Base-by-base conservation (phyloP, 35 echinoderm and acorn worm genomes). In the Diadema setosum region DNA sequence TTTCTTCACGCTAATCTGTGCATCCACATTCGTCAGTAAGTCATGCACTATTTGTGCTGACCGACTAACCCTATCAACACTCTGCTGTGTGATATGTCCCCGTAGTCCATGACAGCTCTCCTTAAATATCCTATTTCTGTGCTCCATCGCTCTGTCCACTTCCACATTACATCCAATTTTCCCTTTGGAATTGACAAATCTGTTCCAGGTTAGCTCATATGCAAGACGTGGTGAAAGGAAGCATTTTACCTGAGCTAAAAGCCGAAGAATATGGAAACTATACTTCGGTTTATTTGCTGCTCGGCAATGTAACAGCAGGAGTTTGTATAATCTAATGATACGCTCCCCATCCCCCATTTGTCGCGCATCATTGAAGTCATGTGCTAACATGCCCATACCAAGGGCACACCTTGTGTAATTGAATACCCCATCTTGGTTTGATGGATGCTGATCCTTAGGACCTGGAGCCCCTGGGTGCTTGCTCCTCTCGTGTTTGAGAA, bases 91-190 rank as follows among this genome's bases (percentile, higher is more conserved):
- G 4, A 93, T 63, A 27, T 82, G 74, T 2, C 92, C 87, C 9
- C 45, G 26, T 3, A 87, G 39, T 42, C 86, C 85, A 12, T 69
- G 43, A 39, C 57, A 74, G 0, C 89, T 59, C 27, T 64, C 46
- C 21, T 94, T 94, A 44, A 94, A 94, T 1, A 82, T 59, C 35
- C 61, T 63, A 25, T 94, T 94, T 16, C 84, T 39, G 46, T 93
- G 91, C 37, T 93, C 91, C 4, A 89, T 24, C 29, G 84, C 91
- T 39, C 75, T 39, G 39, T 90, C 87, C 2, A 81, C 46, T 30
- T 88, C 80, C 37, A 90, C 46, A 37, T 90, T 94, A 12, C 58
- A 67, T 30, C 81, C 75, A 43, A 5, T 1, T 81, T 90, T 21
- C 5, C 70, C 64, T 55, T 31, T 75, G 2, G 42, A 67, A 48